These are phyloP conservation scores for Danionella cerebrum DNA, from an alignment of 2,113 vertebrate genomes.

Conservation along the genomic window DNA sequence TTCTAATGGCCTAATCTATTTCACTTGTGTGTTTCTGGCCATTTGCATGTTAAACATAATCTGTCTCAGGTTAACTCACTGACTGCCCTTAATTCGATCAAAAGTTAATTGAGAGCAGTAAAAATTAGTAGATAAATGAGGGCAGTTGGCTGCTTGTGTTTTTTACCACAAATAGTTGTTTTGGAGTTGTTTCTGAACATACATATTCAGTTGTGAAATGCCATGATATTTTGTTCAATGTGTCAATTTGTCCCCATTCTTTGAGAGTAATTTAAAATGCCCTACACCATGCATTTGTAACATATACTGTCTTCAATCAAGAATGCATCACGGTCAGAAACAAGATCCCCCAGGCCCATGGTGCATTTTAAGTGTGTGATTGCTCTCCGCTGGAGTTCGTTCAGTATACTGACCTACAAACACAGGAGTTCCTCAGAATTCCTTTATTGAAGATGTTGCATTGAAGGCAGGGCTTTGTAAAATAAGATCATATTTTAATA, in stretches of 20 bases:
- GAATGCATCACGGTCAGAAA: not conserved
- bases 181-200: not conserved
- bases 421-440: not conserved
- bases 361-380: not conserved
- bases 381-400: not conserved
- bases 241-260: not conserved
- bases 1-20: too few species aligned
- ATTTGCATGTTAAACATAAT: not conserved
- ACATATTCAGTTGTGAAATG: not conserved
- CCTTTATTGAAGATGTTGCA: too few species aligned
- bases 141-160: not conserved
- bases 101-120: too few species aligned
- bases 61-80: not conserved
- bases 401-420: not conserved
- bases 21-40: too few species aligned
- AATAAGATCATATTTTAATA: too few species aligned
- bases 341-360: not conserved
- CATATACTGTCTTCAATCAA: not conserved
- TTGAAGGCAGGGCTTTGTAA: too few species aligned
- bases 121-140: slow-evolving; percentile 11
- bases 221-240: not conserved
- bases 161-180: too few species aligned
- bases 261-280: too few species aligned
- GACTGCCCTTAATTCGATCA: not conserved
- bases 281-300: not conserved